phyloP scores from a whole-genome alignment of 2,888 invertebrate genomes.

The Amphipoea oculea region DNA sequence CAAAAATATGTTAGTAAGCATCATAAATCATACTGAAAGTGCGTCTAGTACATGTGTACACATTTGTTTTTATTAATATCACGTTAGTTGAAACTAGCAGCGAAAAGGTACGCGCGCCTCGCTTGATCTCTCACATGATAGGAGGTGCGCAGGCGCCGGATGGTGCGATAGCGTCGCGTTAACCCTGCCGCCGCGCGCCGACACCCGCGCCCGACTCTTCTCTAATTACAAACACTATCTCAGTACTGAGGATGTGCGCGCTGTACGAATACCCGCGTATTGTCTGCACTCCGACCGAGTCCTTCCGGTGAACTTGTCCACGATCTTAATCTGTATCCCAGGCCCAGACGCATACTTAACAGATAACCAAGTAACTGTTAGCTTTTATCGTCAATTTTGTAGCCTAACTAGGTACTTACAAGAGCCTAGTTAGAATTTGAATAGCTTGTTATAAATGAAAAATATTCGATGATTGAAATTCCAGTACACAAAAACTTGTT shows the following conservation, averaged over 20 bases:
- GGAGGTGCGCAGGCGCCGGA: conserved; percentile 76
- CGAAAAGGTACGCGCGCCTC: conserved; percentile 59
- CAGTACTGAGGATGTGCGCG: conserved; percentile 77
- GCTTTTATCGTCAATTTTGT: conserved; percentile 31
- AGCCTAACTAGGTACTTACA: conserved; percentile 10
- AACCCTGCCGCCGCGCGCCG: conserved; percentile 69
- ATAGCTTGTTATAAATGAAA: conserved; percentile 13
- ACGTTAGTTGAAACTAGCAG: conserved; percentile 53
- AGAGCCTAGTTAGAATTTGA: background rate
- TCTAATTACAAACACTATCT: conserved; percentile 86
- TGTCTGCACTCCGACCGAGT: conserved; percentile 76
- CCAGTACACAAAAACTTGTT: conserved; percentile 37
- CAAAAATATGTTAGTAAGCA: background rate
- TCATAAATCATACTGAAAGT: background rate
- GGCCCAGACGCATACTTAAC: conserved; percentile 62
- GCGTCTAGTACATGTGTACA: conserved; percentile 15
- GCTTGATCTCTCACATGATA: conserved; percentile 87
- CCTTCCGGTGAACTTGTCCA: conserved; percentile 81
- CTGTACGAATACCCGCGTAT: conserved; percentile 75
- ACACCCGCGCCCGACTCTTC: conserved; percentile 70
- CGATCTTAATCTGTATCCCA: conserved; percentile 78
- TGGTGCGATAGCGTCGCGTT: conserved; percentile 81
- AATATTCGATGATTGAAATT: conserved; percentile 30
- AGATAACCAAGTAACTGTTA: conserved; percentile 55
- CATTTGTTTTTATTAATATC: conserved; percentile 58